These are phyloP conservation scores for Ranitomeya variabilis DNA, from an alignment of 2,113 vertebrate species.

Conservation along the genomic window DNA sequence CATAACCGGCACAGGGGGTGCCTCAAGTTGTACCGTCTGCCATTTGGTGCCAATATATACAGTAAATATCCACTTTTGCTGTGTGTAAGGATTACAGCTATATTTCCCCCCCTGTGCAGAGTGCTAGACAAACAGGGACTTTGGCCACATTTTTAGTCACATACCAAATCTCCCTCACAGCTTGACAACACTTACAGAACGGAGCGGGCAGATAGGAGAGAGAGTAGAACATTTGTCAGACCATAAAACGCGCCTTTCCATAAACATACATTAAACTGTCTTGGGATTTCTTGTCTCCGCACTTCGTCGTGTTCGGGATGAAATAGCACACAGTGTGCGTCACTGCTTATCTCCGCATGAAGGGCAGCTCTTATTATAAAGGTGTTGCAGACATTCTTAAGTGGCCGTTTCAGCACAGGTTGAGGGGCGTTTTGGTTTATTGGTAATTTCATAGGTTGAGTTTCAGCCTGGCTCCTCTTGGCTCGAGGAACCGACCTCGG, in stretches of 20 bases:
- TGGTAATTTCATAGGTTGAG: constrained; percentile 48
- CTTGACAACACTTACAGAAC: not conserved
- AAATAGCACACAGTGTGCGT: not conserved
- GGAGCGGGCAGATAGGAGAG: not conserved
- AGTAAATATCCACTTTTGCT: not conserved
- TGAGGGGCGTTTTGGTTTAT: constrained; percentile 33
- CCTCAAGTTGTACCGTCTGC: too few relatives aligned
- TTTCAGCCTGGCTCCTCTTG: constrained; percentile 47
- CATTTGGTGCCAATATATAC: too few relatives aligned
- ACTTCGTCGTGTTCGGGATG: not conserved
- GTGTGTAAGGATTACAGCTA: not conserved
- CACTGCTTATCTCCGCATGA: not conserved
- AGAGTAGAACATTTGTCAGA: not conserved
- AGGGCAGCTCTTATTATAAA: not conserved
- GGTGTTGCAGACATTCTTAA: constrained; percentile 35
- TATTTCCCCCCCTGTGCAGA: not conserved
- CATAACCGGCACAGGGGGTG: not conserved
- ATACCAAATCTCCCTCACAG: not conserved
- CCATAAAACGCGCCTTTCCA: not conserved
- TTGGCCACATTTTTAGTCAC: not conserved
- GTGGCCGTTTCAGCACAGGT: constrained; percentile 33
- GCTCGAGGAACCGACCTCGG: constrained; percentile 6
- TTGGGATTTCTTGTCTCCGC: not conserved
- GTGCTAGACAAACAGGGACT: not conserved
- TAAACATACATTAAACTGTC: not conserved